These are phyloP conservation scores for Cosmorhoe ocellata DNA, from an alignment of 2,888 invertebrate species.

Conservation along the genomic window DNA sequence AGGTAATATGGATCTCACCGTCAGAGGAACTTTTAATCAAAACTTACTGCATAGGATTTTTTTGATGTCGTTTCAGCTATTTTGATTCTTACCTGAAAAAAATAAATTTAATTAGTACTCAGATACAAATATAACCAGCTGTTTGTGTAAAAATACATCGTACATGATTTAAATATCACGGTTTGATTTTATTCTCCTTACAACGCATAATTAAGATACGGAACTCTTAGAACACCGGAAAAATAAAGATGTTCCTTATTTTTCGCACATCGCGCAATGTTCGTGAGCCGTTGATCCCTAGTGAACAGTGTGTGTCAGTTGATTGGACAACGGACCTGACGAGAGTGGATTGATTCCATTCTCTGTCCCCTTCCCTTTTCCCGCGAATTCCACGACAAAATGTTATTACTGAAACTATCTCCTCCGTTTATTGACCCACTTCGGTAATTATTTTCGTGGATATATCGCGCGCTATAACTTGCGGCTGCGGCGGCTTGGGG, in stretches of 20 bases:
- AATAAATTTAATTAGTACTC: slow-evolving; percentile 16
- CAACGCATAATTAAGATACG: neutral
- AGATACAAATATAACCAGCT: neutral
- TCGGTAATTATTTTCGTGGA: slow-evolving; percentile 47
- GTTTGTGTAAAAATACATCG: too few relatives aligned
- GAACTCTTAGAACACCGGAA: slow-evolving; percentile 27
- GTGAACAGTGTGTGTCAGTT: slow-evolving; percentile 74
- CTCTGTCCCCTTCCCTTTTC: slow-evolving; percentile 36
- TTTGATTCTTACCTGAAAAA: slow-evolving; percentile 29
- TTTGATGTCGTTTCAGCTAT: neutral
- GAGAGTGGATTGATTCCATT: slow-evolving; percentile 76
- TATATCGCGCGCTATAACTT: slow-evolving; percentile 41
- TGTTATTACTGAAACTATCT: slow-evolving; percentile 71
- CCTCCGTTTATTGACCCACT: slow-evolving; percentile 62
- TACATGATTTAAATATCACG: too few relatives aligned
- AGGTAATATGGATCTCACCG: too few relatives aligned
- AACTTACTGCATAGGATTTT: neutral
- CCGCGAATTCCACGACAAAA: slow-evolving; percentile 63
- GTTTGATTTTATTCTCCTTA: too few relatives aligned
- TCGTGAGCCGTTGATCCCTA: slow-evolving; percentile 60
- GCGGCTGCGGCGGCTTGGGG: slow-evolving; percentile 23
- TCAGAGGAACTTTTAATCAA: neutral
- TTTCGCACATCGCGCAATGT: slow-evolving; percentile 42
- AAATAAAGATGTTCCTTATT: slow-evolving; percentile 40
- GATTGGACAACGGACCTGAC: slow-evolving; percentile 76